These are phyloP conservation scores for fruit fly (Drosophila melanogaster) DNA, from an alignment of 1,140 invertebrate genomes.

Conservation along the genomic window Release_6_plus_ISO1_MT NT_033777.3:12664501-12665000, in stretches of 20 bases:
- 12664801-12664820: conserved; percentile 44
- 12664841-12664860: conserved; percentile 76
- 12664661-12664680: conserved; percentile 46
- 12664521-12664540: conserved; percentile 67
- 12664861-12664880: conserved; percentile 65
- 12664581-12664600: conserved; percentile 12
- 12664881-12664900: conserved; percentile 76
- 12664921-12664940: conserved; percentile 30
- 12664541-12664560: conserved; percentile 8
- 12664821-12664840: conserved; percentile 70
- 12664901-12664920: conserved; percentile 64
- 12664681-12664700: conserved; percentile 46
- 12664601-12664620: conserved; percentile 74
- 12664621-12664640: conserved; percentile 74
- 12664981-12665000: conserved; percentile 27
- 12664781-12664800: neutral
- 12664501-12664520: conserved; percentile 67
- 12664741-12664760: conserved; percentile 29
- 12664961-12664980: conserved; percentile 47
- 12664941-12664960: conserved; percentile 68
- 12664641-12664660: conserved; percentile 68
- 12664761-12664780: conserved; percentile 9
- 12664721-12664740: conserved; percentile 60
- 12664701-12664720: conserved; percentile 51
- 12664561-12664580: conserved; percentile 1